These are phyloP conservation scores for Heliothis subflexa DNA, from an alignment of 1,140 invertebrate genomes.

Conservation along the genomic window DNA sequence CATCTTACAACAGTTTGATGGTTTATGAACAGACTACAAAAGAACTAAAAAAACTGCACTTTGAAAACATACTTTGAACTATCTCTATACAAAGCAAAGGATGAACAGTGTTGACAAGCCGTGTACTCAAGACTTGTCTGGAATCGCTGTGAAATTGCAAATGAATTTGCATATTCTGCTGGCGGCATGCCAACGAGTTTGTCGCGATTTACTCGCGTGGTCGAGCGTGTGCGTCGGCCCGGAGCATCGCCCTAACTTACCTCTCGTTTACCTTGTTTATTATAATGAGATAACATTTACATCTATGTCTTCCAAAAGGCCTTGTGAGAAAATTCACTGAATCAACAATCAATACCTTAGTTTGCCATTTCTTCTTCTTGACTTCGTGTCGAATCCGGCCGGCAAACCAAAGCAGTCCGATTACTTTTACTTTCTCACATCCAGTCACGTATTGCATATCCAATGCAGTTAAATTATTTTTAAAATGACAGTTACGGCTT, in stretches of 20 bases:
- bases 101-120: slow-evolving; percentile 67
- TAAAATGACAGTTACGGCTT: background rate
- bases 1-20: background rate
- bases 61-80: slow-evolving; percentile 38
- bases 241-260: slow-evolving; percentile 60
- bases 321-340: background rate
- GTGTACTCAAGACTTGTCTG: slow-evolving; percentile 63
- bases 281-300: slow-evolving; percentile 6
- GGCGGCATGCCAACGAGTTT: slow-evolving; percentile 65
- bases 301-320: background rate
- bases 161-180: slow-evolving; percentile 76
- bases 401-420: too few species aligned
- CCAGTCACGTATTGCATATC: background rate
- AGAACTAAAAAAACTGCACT: slow-evolving; percentile 4
- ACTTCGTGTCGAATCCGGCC: too few species aligned
- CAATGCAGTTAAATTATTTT: background rate
- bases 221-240: slow-evolving; percentile 38
- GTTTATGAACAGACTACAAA: slow-evolving; percentile 23
- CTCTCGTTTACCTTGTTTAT: slow-evolving; percentile 30
- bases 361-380: too few species aligned
- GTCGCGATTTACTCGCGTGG: slow-evolving; percentile 54
- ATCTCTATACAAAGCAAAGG: slow-evolving; percentile 20
- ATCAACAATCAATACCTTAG: too few species aligned
- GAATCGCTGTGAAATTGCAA: slow-evolving; percentile 66
- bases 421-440: too few species aligned